These are phyloP conservation scores for Scaptomyza polygonia DNA, from an alignment of 2,888 invertebrate species.

Conservation along the genomic window DNA sequence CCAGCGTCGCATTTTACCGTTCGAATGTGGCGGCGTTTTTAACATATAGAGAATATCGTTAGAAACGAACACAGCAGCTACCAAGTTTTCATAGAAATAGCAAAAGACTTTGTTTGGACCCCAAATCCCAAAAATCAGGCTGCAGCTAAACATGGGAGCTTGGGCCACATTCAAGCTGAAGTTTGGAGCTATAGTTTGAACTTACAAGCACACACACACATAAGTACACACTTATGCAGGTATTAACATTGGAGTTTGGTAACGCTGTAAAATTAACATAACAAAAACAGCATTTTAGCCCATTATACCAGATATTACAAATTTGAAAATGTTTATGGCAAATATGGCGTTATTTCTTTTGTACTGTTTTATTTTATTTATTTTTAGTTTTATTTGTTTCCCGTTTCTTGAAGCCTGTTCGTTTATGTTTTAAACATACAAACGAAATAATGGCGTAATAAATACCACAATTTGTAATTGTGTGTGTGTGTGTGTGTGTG, in stretches of 20 bases:
- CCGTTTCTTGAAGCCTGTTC: slow-evolving; percentile 78
- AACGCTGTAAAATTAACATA: slow-evolving; percentile 73
- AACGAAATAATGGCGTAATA: slow-evolving; percentile 69
- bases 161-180: slow-evolving; percentile 13
- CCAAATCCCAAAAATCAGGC: slow-evolving; percentile 15
- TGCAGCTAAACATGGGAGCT: neutral
- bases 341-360: slow-evolving; percentile 14
- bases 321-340: slow-evolving; percentile 67
- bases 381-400: slow-evolving; percentile 4
- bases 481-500: slow-evolving; percentile 13
- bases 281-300: slow-evolving; percentile 48
- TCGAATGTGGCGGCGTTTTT: slow-evolving; percentile 31
- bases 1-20: slow-evolving; percentile 20
- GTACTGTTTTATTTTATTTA: slow-evolving; percentile 5
- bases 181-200: neutral
- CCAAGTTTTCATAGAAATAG: slow-evolving; percentile 80
- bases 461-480: slow-evolving; percentile 5
- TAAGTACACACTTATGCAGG: neutral
- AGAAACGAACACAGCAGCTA: slow-evolving; percentile 71
- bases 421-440: slow-evolving; percentile 83
- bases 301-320: slow-evolving; percentile 52
- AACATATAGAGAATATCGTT: slow-evolving; percentile 77
- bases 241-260: slow-evolving; percentile 47
- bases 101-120: slow-evolving; percentile 51
- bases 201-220: slow-evolving; percentile 1